Percentiles rank a stretch among this genome's conserved stretches.
Evolutionary conservation across 2,113 vertebrate species (phyloP).

Genomic region (Prunella himalayana): DNA sequence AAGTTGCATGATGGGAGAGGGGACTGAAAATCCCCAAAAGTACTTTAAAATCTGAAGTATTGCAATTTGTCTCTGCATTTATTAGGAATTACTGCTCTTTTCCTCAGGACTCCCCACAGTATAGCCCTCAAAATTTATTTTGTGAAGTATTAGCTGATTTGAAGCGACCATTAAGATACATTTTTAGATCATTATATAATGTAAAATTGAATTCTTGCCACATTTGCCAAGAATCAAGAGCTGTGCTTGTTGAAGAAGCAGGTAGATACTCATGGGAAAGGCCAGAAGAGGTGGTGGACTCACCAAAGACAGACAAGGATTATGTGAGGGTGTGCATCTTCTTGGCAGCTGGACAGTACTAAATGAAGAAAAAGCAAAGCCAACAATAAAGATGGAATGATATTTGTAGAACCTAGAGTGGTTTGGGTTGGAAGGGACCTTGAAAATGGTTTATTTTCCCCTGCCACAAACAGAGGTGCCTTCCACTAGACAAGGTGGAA

Average conservation of each 20-base stretch:
- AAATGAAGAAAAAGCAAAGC: neutral
- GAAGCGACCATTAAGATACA: neutral
- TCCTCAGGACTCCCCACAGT: neutral
- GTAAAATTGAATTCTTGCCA: neutral
- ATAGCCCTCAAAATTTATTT: neutral
- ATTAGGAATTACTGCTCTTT: neutral
- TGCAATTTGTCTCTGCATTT: neutral
- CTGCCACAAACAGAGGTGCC: neutral
- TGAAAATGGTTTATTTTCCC: neutral
- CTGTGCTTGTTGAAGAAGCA: neutral
- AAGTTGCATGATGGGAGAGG: neutral
- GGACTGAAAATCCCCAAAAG: neutral
- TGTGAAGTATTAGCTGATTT: neutral
- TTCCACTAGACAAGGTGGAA: neutral
- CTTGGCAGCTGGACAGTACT: neutral
- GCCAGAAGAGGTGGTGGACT: neutral
- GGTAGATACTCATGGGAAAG: neutral
- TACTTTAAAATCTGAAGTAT: neutral
- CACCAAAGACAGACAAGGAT: neutral
- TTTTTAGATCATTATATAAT: neutral
- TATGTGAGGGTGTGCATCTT: fast-evolving
- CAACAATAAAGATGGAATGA: neutral
- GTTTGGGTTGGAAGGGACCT: neutral
- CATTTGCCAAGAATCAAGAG: neutral
- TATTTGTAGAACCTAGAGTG: neutral